Conservation (phyloP, 1,140 invertebrate genomes). For the Phocides pigmalion region DNA sequence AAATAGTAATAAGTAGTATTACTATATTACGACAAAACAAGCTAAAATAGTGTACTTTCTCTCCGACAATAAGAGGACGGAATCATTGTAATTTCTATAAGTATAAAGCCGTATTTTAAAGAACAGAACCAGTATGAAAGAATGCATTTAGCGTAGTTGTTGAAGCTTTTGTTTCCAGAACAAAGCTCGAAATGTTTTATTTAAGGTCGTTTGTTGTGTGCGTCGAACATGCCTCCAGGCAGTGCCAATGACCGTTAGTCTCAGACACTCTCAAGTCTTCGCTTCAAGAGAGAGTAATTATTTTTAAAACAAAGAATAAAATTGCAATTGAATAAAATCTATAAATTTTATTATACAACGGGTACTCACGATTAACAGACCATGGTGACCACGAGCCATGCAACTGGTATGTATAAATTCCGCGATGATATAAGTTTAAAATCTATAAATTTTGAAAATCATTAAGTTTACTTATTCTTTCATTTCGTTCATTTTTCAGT, state of each 20-base stretch:
- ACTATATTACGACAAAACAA: too few relatives aligned
- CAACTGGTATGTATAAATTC: too few relatives aligned
- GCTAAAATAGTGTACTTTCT: too few relatives aligned
- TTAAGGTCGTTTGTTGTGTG: not conserved
- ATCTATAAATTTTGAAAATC: too few relatives aligned
- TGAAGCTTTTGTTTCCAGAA: not conserved
- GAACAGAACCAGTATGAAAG: not conserved
- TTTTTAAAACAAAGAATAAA: too few relatives aligned
- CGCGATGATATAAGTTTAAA: too few relatives aligned
- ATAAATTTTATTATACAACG: not conserved
- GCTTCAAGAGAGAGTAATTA: not conserved
- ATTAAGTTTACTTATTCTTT: too few relatives aligned
- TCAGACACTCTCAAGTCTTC: not conserved
- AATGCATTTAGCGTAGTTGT: slow-evolving; percentile 3
- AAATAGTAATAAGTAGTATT: too few relatives aligned
- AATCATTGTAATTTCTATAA: not conserved
- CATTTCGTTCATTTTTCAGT: too few relatives aligned
- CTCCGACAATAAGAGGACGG: not conserved
- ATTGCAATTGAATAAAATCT: too few relatives aligned
- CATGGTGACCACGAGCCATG: too few relatives aligned
- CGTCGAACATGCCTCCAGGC: not conserved
- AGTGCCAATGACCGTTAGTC: not conserved
- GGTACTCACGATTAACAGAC: too few relatives aligned
- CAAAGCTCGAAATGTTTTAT: slow-evolving; percentile 18
- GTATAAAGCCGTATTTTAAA: not conserved